Conservation (phyloP, 2,113 vertebrate species). For the Prinia subflava region DNA sequence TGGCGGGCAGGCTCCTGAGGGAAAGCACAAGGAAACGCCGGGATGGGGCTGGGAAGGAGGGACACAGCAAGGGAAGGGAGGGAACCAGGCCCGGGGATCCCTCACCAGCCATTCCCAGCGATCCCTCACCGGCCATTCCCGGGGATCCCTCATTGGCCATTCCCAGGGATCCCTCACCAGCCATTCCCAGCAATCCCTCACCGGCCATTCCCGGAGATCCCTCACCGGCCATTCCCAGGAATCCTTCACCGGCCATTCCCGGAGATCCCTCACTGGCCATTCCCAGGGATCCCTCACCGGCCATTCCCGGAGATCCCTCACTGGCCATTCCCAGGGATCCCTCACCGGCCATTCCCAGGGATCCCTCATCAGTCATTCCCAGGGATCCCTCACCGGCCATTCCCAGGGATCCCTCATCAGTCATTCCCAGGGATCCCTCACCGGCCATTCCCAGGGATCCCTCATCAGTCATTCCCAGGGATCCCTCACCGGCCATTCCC, state of each 20-base stretch:
- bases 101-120: rapidly evolving
- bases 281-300: too few species aligned
- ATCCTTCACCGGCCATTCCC: background rate
- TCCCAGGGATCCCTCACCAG: background rate
- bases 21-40: background rate
- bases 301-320: background rate
- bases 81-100: background rate
- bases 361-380: too few species aligned
- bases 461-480: background rate
- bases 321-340: background rate
- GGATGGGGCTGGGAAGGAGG: background rate
- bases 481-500: background rate
- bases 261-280: background rate
- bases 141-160: rapidly evolving
- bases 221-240: background rate
- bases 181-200: background rate
- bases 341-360: too few species aligned
- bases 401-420: too few species aligned
- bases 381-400: too few species aligned
- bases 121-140: background rate
- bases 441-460: too few species aligned
- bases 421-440: background rate
- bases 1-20: background rate
- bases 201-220: too few species aligned
- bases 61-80: background rate